Evolutionary conservation across 2,797 vertebrate genomes (phyloP), one percentile per base, ranked within the genome.

Genomic region (Malacoraja senta): DNA sequence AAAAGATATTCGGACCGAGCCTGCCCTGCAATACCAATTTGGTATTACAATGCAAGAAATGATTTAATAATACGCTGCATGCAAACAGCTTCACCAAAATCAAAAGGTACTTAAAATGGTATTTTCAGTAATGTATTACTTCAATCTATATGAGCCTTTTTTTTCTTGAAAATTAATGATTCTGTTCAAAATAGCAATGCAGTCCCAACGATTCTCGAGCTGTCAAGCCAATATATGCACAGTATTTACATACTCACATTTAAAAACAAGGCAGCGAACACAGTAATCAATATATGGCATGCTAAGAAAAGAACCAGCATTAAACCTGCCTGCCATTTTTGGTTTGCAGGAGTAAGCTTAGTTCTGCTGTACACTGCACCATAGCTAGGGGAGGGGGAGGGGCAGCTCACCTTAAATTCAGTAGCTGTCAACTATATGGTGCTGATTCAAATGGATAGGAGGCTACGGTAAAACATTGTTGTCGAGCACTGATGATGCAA

Each of bases 401-500:
- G 96, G 96, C 96, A 94, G 96, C 97, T 96, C 97, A 98, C 97
- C 97, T 98, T 97, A 97, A 97, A 97, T 95, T 97, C 97, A 96
- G 97, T 96, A 97, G 97, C 97, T 97, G 97, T 32, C 94, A 93
- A 83, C 93, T 91, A 91, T 77, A 91, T 93, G 96, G 95, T 97
- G 97, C 96, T 97, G 97, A 96, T 97, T 97, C 96, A 97, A 97
- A 95, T 96, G 96, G 95, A 95, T 96, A 97, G 96, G 96, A 97
- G 97, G 97, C 96, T 98, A 98, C 97, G 97, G 97, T 74, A 96
- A 96, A 96, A 96, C 96, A 96, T 96, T 96, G 96, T 96, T 96
- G 88, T 77, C 77, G 96, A 96, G 96, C 96, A 96, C 95, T 96
- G 96, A 96, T 97, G 96, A 97, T 97, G 96, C 96, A 96, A 96